phyloP scores from a whole-genome alignment of 2,797 vertebrate genomes.

The Brachyrhaphis roseni region DNA sequence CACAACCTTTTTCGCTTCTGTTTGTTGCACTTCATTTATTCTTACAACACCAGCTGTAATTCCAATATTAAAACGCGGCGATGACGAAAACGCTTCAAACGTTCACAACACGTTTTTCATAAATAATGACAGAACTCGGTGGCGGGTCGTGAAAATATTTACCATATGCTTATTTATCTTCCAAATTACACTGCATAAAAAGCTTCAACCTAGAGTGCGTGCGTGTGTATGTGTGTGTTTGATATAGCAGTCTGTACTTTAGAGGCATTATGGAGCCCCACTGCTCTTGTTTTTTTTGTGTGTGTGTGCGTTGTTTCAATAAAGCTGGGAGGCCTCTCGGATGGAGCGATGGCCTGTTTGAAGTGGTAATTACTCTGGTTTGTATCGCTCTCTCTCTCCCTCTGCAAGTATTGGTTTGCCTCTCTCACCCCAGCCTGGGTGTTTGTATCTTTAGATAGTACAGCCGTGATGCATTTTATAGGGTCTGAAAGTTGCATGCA shows the following conservation, averaged over 20 bases:
- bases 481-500: slow-evolving; percentile 25
- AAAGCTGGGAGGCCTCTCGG: slow-evolving; percentile 69
- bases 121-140: slow-evolving; percentile 64
- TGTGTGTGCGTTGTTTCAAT: slow-evolving; percentile 73
- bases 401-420: slow-evolving; percentile 13
- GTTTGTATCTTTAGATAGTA: slow-evolving; percentile 15
- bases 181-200: slow-evolving; percentile 68
- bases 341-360: slow-evolving; percentile 67
- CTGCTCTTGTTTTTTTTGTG: slow-evolving; percentile 59
- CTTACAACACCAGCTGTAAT: slow-evolving; percentile 5
- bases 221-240: slow-evolving; percentile 31
- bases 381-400: slow-evolving; percentile 42
- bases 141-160: slow-evolving; percentile 58
- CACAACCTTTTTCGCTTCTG: slow-evolving; percentile 10
- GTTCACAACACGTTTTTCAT: slow-evolving; percentile 55
- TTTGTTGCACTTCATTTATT: slow-evolving; percentile 24
- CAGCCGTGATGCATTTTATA: slow-evolving; percentile 54
- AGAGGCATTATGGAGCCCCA: slow-evolving; percentile 60
- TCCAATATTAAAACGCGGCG: slow-evolving; percentile 14
- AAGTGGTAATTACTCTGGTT: slow-evolving; percentile 79
- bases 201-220: slow-evolving; percentile 22
- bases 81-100: slow-evolving; percentile 5
- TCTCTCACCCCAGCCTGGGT: slow-evolving; percentile 36
- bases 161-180: slow-evolving; percentile 70
- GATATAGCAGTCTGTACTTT: slow-evolving; percentile 46